Base-by-base conservation (phyloP, 2,113 vertebrate species). In the Protobothrops flavoviridis region DNA sequence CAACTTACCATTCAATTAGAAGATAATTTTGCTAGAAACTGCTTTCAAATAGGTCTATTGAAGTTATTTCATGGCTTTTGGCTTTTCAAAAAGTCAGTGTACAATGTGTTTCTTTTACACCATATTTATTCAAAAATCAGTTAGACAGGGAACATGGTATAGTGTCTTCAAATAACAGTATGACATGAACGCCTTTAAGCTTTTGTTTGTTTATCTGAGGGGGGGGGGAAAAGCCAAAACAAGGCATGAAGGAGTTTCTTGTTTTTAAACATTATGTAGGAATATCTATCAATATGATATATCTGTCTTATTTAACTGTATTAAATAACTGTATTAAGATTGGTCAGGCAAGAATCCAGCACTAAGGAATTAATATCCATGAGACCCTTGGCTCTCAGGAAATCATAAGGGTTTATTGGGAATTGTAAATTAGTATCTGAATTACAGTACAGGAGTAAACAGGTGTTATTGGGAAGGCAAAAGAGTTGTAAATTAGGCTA, bases 101-200 rank as follows among this genome's bases (percentile, higher is more conserved):
- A 29, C 12, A 93, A 92, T 85, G 1, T 3, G 3, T 0, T 0
- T 0, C 2, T 88, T 57, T 93, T 94, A 2, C 9, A 90, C 48
- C n/a, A 6, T 92, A 85, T 89, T 53, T 43, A n/a, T 57, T 93
- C n/a, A 94, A 45, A 24, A 94, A 81, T 8, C 53, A 93, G 43
- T 90, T 93, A 23, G 45, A 1, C 5, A 81, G 20, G 7, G 39
- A 52, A 85, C 7, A 24, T 12, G 0, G 92, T 88, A 56, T 23
- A 23, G 23, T 91, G 20, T 52, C 53, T 61, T 33, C 86, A 26
- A 24, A 64, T 94, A 93, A 39, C 1, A 0, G 7, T 8, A 48
- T 7, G 1, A 56, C 88, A n/a, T 6, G n/a, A 88, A 90, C 0
- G 5, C 24, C 39, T 59, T 29, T 85, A n/a, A 24, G 48, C 50